These are phyloP conservation scores for Melangyna quadrimaculata DNA, from an alignment of 2,888 invertebrate species.

Conservation along the genomic window DNA sequence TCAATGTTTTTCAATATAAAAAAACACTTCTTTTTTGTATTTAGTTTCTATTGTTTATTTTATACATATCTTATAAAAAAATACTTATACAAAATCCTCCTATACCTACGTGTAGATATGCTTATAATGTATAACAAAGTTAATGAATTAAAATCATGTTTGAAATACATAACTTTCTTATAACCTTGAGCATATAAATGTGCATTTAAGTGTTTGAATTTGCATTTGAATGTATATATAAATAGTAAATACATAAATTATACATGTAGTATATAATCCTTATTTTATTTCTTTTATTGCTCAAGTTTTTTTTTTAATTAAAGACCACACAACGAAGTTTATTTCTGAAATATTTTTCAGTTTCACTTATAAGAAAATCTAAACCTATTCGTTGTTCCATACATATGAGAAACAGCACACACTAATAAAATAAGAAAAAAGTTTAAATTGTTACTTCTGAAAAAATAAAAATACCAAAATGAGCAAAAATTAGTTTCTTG, in stretches of 20 bases:
- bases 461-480: background rate
- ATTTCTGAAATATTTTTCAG: background rate
- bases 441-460: background rate
- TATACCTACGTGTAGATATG: constrained; percentile 13
- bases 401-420: background rate
- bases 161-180: background rate
- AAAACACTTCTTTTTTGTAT: constrained; percentile 14
- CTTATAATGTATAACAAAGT: background rate
- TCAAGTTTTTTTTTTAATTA: background rate
- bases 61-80: constrained; percentile 28
- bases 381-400: background rate
- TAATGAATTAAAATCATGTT: background rate
- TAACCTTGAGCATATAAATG: background rate
- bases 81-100: background rate
- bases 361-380: background rate
- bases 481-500: background rate
- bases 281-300: background rate
- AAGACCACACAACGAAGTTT: background rate
- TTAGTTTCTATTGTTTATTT: constrained; percentile 42
- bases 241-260: background rate
- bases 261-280: background rate
- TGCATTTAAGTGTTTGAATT: constrained; percentile 27
- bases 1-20: constrained; percentile 30
- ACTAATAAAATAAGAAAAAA: background rate
- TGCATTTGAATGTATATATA: constrained; percentile 23